Conservation (phyloP, 2,888 invertebrate species). For the Caenorhabditis virilis region DNA sequence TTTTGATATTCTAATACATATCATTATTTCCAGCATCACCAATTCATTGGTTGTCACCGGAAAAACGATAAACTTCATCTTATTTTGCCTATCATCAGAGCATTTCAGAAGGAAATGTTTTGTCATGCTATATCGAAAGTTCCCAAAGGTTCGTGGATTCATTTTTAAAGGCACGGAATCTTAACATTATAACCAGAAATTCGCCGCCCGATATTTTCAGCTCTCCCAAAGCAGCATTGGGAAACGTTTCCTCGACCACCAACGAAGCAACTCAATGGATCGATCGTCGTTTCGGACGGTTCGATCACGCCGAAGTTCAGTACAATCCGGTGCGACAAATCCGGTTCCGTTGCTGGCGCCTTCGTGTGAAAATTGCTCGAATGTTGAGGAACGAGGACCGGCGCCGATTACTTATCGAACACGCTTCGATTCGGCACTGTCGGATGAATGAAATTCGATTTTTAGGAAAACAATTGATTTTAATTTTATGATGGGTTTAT, state of each 20-base stretch:
- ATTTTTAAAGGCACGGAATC: not conserved
- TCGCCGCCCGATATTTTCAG: slow-evolving; percentile 23
- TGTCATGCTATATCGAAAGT: slow-evolving; percentile 56
- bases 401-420: slow-evolving; percentile 15
- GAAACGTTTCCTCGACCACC: slow-evolving; percentile 35
- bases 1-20: too few species aligned
- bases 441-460: slow-evolving; percentile 13
- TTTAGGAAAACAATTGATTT: not conserved
- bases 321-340: slow-evolving; percentile 9
- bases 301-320: slow-evolving; percentile 36
- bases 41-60: slow-evolving; percentile 65
- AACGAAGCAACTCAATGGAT: slow-evolving; percentile 29
- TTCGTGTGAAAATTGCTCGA: slow-evolving; percentile 13
- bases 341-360: slow-evolving; percentile 3
- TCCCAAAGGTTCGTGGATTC: slow-evolving; percentile 49
- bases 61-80: slow-evolving; percentile 65
- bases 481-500: not conserved
- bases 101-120: slow-evolving; percentile 64
- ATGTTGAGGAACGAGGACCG: not conserved
- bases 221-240: slow-evolving; percentile 49
- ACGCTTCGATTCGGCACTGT: slow-evolving; percentile 16
- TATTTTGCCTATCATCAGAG: slow-evolving; percentile 66
- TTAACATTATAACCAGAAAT: not conserved
- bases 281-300: slow-evolving; percentile 43
- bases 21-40: slow-evolving; percentile 55